Evolutionary conservation across 2,888 invertebrate species (phyloP).

Genomic region (Trissolcus brochymenae): DNA sequence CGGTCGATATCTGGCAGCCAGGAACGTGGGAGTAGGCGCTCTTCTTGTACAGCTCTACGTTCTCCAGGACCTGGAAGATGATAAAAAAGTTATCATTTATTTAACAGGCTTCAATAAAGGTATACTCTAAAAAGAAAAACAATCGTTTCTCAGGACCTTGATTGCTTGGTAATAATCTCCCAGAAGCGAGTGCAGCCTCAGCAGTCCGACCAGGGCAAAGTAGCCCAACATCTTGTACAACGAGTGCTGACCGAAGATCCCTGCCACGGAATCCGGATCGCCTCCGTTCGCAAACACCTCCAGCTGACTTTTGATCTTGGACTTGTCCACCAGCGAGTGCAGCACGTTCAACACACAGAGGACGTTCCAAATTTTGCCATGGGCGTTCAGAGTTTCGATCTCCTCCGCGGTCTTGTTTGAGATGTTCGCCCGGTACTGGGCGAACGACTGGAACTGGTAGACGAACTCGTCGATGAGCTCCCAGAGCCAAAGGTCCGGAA

Average conservation of each 20-base stretch:
- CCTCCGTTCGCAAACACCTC: slow-evolving; percentile 93
- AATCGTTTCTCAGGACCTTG: slow-evolving; percentile 81
- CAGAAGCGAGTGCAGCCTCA: slow-evolving; percentile 95
- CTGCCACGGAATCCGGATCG: slow-evolving; percentile 94
- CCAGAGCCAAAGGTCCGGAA: slow-evolving; percentile 99
- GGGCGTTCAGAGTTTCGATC: slow-evolving; percentile 83
- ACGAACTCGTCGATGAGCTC: slow-evolving; percentile 99
- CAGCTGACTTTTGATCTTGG: slow-evolving; percentile 97
- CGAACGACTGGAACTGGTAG: slow-evolving; percentile 96
- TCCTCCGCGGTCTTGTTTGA: slow-evolving; percentile 89
- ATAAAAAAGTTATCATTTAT: slow-evolving; percentile 71
- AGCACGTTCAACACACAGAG: slow-evolving; percentile 97
- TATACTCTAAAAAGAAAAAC: too few species aligned
- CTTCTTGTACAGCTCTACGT: slow-evolving; percentile 86
- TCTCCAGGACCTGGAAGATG: slow-evolving; percentile 85
- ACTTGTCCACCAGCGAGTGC: slow-evolving; percentile 97
- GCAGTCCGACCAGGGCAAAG: slow-evolving; percentile 96
- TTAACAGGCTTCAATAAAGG: too few species aligned
- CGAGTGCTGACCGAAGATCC: slow-evolving; percentile 96
- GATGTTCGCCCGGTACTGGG: slow-evolving; percentile 86
- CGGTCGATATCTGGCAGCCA: slow-evolving; percentile 98
- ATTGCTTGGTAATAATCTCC: slow-evolving; percentile 97
- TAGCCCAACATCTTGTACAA: slow-evolving; percentile 99
- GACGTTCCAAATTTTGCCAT: slow-evolving; percentile 98
- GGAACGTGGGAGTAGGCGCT: slow-evolving; percentile 95